Conservation (phyloP, 2,888 invertebrate species). For the Bursaphelenchus okinawaensis region DNA sequence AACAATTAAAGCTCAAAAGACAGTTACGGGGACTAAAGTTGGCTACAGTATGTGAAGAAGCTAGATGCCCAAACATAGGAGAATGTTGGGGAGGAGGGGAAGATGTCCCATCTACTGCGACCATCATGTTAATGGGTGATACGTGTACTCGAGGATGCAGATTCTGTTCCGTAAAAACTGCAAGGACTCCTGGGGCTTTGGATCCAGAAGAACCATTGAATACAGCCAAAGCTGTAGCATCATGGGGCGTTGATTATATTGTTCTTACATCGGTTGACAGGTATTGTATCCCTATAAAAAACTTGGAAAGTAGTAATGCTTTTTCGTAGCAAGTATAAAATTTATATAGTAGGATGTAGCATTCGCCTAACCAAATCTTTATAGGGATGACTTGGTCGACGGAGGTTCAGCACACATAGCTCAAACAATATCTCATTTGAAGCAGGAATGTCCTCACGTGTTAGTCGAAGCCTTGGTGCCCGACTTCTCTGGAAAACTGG, state of each 20-base stretch:
- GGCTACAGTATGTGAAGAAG: constrained; percentile 56
- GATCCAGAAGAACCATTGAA: constrained; percentile 84
- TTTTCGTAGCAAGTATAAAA: not conserved
- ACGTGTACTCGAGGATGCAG: constrained; percentile 94
- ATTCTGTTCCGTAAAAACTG: constrained; percentile 96
- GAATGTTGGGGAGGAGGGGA: constrained; percentile 90
- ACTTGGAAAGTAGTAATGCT: no score
- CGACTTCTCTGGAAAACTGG: constrained; percentile 80
- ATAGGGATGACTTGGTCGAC: constrained; percentile 78
- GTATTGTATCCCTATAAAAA: constrained; percentile 33
- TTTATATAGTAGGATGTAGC: not conserved
- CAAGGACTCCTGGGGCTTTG: constrained; percentile 78
- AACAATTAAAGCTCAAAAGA: constrained; percentile 42
- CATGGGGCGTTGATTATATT: constrained; percentile 94
- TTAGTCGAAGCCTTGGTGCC: constrained; percentile 93
- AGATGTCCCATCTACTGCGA: constrained; percentile 92
- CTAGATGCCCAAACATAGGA: constrained; percentile 61
- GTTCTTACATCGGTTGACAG: constrained; percentile 96
- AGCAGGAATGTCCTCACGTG: constrained; percentile 71
- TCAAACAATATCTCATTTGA: constrained; percentile 80
- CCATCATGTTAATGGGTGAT: constrained; percentile 99
- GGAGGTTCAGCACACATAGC: constrained; percentile 91
- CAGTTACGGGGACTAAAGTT: constrained; percentile 51
- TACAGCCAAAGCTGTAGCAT: constrained; percentile 82
- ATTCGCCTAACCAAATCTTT: constrained; percentile 13